Conservation (phyloP, 64 coral and sea anemone species). For the Anthopleura sola region DNA sequence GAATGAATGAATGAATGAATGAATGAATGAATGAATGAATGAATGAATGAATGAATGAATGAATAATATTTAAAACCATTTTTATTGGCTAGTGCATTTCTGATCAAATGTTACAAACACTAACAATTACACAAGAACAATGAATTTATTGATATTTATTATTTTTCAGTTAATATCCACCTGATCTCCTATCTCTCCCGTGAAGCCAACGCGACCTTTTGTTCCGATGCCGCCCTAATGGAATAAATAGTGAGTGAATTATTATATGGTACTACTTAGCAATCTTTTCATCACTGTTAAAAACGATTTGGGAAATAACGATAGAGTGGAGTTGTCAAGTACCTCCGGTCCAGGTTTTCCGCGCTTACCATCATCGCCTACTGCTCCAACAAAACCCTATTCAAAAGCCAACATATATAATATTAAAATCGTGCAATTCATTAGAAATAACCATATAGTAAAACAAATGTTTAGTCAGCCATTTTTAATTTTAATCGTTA, state of each 20-base stretch:
- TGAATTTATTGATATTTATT: neutral
- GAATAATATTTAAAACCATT: too few species aligned
- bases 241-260: neutral
- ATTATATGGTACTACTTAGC: too few species aligned
- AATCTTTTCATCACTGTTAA: too few species aligned
- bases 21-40: too few species aligned
- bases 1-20: too few species aligned
- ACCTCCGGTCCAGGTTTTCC: constrained; percentile 43
- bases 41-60: too few species aligned
- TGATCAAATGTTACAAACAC: too few species aligned
- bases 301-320: neutral
- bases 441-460: neutral
- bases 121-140: neutral
- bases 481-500: neutral
- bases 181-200: constrained; percentile 16
- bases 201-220: constrained; percentile 9
- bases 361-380: constrained; percentile 21
- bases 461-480: neutral
- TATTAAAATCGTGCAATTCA: too few species aligned
- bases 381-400: constrained; percentile 39
- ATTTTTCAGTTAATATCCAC: neutral
- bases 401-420: neutral
- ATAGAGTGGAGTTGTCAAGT: neutral
- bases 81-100: neutral
- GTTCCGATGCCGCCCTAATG: neutral